phyloP scores from a whole-genome alignment of 1,140 invertebrate genomes.

The Metaphire vulgaris region DNA sequence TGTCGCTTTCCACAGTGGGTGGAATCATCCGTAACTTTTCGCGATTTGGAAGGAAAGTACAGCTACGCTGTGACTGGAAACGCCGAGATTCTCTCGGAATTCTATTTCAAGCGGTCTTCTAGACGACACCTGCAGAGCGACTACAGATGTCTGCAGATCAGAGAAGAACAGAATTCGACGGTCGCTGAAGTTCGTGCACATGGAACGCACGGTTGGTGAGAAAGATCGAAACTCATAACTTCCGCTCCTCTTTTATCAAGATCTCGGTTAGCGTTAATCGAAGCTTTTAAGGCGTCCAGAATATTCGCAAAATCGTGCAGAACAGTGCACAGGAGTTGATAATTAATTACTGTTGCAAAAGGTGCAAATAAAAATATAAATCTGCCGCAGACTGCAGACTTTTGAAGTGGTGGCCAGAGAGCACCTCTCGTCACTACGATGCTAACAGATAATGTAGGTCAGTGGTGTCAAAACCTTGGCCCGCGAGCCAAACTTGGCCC shows the following conservation, averaged over 20 bases:
- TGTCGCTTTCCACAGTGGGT: constrained; percentile 26
- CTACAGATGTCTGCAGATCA: constrained; percentile 14
- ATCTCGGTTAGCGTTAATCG: no score
- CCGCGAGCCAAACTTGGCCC: no score
- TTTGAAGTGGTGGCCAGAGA: neutral
- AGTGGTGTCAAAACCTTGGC: no score
- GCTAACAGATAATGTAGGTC: no score
- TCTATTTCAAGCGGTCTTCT: neutral
- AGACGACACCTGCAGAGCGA: constrained; percentile 18
- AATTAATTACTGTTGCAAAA: neutral
- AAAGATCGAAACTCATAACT: neutral
- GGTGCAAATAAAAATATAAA: neutral
- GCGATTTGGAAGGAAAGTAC: constrained; percentile 21
- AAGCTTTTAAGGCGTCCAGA: neutral
- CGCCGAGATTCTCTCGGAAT: constrained; percentile 9
- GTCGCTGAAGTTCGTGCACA: neutral
- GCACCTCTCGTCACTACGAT: no score
- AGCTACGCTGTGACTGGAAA: neutral
- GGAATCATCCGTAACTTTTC: constrained; percentile 18
- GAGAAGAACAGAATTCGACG: neutral
- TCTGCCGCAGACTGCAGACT: neutral
- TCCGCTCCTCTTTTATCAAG: no score
- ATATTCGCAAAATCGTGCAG: neutral
- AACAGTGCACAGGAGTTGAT: neutral
- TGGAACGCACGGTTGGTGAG: neutral